Base-by-base conservation (phyloP, 2,888 invertebrate species). In the Hypena proboscidalis region DNA sequence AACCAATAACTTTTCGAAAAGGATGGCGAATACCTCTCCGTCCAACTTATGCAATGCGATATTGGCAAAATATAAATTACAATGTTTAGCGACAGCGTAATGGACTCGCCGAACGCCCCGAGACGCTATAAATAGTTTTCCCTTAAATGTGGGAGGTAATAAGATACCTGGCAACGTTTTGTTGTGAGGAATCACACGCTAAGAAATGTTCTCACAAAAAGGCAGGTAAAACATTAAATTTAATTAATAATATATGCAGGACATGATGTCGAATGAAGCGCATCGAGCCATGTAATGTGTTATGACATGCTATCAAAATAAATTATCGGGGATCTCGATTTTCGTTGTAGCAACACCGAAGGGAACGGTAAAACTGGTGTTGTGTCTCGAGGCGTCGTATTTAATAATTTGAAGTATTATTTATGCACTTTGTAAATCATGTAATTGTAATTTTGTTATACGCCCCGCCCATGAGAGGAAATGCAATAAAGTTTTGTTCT, bases 371-470 rank as follows among this genome's bases (percentile, higher is more conserved):
- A 51, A 46, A 53, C 53, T 53, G 64, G 48, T 67, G 60, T 59
- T 59, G 46, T 64, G 51, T 67, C 64, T 69, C 52, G 65, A 57
- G 63, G 65, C 67, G 66, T 68, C 70, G 67, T 68, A 70, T 75
- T 78, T 74, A 73, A 77, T 74, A 67, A 77, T 77, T 74, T 77
- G 72, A 77, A 71, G 61, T 63, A 69, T 77, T 80, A 85, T 86
- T 85, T 74, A 73, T 75, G 76, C 60, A 64, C 59, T 70, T 73
- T 68, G 79, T 83, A 85, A 85, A 85, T 85, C 84, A 84, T 74
- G 67, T 82, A 84, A 86, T 85, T 84, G 77, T 79, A 81, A 82
- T 84, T 81, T 82, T 77, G 75, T 78, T 77, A 79, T 67, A 73
- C 67, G 70, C 72, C 69, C 68, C 63, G 46, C 54, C 41, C 43